Base-by-base conservation (phyloP, 2,888 invertebrate genomes). In the Agrotis clavis region DNA sequence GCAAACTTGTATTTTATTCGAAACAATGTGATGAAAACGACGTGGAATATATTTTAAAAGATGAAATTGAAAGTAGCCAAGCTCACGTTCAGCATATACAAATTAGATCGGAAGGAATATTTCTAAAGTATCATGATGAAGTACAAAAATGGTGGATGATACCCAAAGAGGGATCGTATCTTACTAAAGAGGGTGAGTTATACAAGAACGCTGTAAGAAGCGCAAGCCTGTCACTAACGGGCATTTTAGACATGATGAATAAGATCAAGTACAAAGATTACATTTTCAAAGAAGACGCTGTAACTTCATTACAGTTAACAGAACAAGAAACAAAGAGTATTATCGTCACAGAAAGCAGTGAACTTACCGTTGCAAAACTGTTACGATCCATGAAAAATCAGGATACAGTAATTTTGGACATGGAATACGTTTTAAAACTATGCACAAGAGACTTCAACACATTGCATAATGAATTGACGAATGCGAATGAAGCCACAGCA, bases 71-170 rank as follows among this genome's bases (percentile, higher is more conserved):
- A 18, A 54, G 64, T 7, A 19, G 13, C 11, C 48, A 14, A 45
- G 35, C 25, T 30, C 19, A 45, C 0, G 14, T 47, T 2, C n/a
- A 61, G 4, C 21, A 51, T 47, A 16, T 19, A 18, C 41, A 64
- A 41, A 21, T 59, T 41, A 71, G 35, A 18, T 64, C 75, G 1
- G 63, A 79, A 16, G 62, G 61, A 11, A 65, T 81, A 14, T 81
- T 54, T n/a, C 47, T 74, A 5, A 65, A 69, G 61, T 81, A 69
- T 47, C 81, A 81, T 47, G 53, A 77, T n/a, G 64, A 65, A 51
- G 50, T 81, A 25, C 78, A 67, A 56, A 70, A 66, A 51, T 81
- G 81, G 81, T 71, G 81, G 70, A 74, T 82, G 67, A 16, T 2
- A 50, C 5, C 66, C 9, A 61, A 48, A 19, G 54, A 13, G 16